These are phyloP conservation scores for Papilio dardanus DNA, from an alignment of 1,140 invertebrate genomes.

Conservation along the genomic window DNA sequence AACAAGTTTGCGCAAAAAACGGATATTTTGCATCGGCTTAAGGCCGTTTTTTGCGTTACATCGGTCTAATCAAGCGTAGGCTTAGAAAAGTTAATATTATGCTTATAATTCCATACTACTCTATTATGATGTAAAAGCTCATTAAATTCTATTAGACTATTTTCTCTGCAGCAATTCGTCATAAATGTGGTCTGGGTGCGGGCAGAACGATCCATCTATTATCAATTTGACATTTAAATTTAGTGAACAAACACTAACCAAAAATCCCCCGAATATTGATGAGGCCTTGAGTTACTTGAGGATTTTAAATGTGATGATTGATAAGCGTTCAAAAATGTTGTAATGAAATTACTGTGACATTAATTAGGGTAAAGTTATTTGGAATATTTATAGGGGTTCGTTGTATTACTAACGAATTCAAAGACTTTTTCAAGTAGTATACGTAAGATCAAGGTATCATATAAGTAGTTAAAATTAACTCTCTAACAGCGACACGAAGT, in stretches of 20 bases:
- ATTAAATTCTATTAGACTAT: not conserved
- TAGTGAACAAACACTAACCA: slow-evolving; percentile 19
- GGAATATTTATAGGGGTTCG: not conserved
- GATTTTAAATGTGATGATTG: slow-evolving; percentile 18
- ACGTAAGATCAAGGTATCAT: not conserved
- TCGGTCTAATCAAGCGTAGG: too few species aligned
- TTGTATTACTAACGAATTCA: not conserved
- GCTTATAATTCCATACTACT: not conserved
- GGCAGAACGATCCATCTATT: slow-evolving; percentile 36
- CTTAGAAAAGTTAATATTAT: too few species aligned
- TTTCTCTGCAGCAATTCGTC: slow-evolving; percentile 26
- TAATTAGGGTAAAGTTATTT: not conserved
- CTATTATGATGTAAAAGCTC: not conserved
- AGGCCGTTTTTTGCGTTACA: too few species aligned
- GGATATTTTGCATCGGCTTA: too few species aligned
- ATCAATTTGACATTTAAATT: slow-evolving; percentile 34
- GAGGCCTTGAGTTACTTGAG: not conserved
- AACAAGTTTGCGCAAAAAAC: too few species aligned
- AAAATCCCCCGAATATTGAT: slow-evolving; percentile 33
- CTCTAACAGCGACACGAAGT: not conserved
- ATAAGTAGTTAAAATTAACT: slow-evolving; percentile 2
- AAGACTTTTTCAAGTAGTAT: not conserved
- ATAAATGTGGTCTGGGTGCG: slow-evolving; percentile 27
- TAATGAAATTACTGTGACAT: not conserved
- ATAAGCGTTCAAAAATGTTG: slow-evolving; percentile 3